These are phyloP conservation scores for Amorpha juglandis DNA, from an alignment of 2,888 invertebrate species.

Conservation along the genomic window DNA sequence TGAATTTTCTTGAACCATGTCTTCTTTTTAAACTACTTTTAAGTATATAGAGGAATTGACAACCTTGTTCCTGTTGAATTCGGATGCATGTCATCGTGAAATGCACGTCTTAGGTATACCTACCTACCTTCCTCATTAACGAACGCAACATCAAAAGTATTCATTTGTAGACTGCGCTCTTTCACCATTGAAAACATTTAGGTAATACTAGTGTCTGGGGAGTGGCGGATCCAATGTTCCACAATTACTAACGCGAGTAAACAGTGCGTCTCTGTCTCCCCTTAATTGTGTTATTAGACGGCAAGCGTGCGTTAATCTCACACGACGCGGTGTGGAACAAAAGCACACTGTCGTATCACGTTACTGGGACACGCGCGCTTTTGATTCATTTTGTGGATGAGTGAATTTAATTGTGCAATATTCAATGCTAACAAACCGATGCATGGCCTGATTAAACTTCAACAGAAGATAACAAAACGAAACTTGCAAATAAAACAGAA, in stretches of 20 bases:
- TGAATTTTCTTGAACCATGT: too few relatives aligned
- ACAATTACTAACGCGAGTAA: not conserved
- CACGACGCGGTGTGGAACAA: conserved; percentile 34
- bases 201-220: too few relatives aligned
- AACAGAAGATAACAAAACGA: conserved; percentile 28
- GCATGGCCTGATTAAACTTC: conserved; percentile 45
- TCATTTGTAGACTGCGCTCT: too few relatives aligned
- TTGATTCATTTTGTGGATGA: conserved; percentile 68
- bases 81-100: too few relatives aligned
- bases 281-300: conserved; percentile 36
- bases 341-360: conserved; percentile 40
- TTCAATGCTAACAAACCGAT: conserved; percentile 53
- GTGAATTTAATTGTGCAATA: conserved; percentile 62
- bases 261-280: conserved; percentile 43
- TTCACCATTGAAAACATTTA: too few relatives aligned
- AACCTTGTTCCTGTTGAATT: too few relatives aligned
- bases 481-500: not conserved
- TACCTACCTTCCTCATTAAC: too few relatives aligned
- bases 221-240: too few relatives aligned
- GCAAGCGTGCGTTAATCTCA: conserved; percentile 39
- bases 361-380: conserved; percentile 48
- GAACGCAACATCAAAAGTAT: too few relatives aligned
- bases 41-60: too few relatives aligned
- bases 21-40: too few relatives aligned
- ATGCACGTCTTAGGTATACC: too few relatives aligned